A percentile compares a stretch with the other conserved stretches of the same genome.
Evolutionary conservation across 2,797 vertebrate genomes (phyloP).

Genomic region (Coendou prehensilis): DNA sequence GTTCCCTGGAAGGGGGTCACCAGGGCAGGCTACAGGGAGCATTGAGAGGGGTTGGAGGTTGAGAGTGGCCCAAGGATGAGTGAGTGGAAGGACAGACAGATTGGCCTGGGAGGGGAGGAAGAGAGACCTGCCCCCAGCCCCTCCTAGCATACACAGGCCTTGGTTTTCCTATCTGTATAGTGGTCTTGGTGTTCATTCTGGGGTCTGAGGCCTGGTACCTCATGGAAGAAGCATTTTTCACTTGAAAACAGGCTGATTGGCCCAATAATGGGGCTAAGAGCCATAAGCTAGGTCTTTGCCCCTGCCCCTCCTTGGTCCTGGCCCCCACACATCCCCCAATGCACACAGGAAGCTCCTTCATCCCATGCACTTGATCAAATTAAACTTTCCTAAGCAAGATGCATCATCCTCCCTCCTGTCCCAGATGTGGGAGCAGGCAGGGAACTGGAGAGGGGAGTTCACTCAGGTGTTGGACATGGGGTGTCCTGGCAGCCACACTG

Average conservation of each 20-base stretch:
- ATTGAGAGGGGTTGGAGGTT: constrained; percentile 83
- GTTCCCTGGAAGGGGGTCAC: constrained; percentile 89
- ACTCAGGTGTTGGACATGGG: neutral
- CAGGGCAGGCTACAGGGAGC: constrained; percentile 87
- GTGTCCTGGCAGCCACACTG: constrained; percentile 27
- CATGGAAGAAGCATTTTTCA: neutral
- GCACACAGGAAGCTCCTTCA: neutral
- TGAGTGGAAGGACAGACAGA: constrained; percentile 65
- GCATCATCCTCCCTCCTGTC: neutral
- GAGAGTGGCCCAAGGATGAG: constrained; percentile 68
- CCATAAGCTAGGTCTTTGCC: neutral
- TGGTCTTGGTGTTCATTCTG: neutral
- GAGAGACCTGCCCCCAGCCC: neutral
- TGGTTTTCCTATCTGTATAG: constrained; percentile 5
- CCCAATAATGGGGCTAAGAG: neutral
- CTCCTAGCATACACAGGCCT: neutral
- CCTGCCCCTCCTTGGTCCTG: neutral
- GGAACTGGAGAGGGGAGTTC: neutral
- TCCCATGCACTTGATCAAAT: neutral
- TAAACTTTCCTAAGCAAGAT: constrained; percentile 19
- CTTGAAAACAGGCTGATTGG: neutral
- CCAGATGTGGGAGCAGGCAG: neutral
- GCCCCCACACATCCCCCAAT: neutral
- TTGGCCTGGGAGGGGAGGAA: neutral
- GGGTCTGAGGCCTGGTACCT: neutral